These are phyloP conservation scores for Tenualosa thibaudeaui DNA, from an alignment of 2,797 vertebrate species.

Conservation along the genomic window DNA sequence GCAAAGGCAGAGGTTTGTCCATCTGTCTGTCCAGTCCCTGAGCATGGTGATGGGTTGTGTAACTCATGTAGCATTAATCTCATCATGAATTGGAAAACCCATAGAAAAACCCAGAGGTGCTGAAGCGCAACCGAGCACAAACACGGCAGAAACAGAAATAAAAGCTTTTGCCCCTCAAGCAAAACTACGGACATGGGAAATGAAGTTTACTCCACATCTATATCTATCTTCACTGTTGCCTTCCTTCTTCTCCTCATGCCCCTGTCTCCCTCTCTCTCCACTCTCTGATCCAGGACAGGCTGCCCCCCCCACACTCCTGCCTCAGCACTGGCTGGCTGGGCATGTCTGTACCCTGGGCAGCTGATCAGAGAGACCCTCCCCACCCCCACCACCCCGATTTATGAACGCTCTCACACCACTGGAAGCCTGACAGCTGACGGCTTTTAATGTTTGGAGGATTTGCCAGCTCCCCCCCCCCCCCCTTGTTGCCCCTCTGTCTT, in stretches of 20 bases:
- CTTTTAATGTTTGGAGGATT: not conserved
- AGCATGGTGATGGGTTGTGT: not conserved
- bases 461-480: not conserved
- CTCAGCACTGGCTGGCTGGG: not conserved
- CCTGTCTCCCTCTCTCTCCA: not conserved
- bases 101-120: not conserved
- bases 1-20: not conserved
- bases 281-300: not conserved
- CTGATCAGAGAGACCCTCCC: not conserved
- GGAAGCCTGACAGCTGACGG: slow-evolving; percentile 10
- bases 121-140: not conserved
- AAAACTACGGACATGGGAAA: not conserved
- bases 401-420: slow-evolving; percentile 5
- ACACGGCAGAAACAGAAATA: not conserved
- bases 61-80: not conserved
- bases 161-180: not conserved
- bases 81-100: not conserved
- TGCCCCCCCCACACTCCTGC: not conserved
- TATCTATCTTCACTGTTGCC: not conserved
- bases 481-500: not conserved
- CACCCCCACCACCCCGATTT: not conserved
- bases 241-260: not conserved
- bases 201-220: not conserved
- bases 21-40: not conserved
- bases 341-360: not conserved